A percentile compares a stretch with the other conserved stretches of the same genome.
phyloP scores from a whole-genome alignment of 1,140 invertebrate genomes.

The Nasonia longicornis region DNA sequence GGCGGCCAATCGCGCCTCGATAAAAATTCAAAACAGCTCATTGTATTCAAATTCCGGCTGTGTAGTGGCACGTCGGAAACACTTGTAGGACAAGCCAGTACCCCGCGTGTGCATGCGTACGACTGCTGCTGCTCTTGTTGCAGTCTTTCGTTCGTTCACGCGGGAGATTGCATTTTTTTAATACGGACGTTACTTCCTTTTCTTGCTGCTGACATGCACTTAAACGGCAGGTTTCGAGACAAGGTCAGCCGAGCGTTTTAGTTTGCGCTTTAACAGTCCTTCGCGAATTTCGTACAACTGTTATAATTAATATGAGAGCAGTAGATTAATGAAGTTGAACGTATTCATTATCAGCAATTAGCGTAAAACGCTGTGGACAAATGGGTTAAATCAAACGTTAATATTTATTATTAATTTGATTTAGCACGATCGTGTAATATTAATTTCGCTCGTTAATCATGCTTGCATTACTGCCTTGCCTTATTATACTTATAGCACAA shows the following conservation, averaged over 20 bases:
- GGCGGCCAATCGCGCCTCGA: slow-evolving; percentile 56
- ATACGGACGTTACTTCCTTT: background rate
- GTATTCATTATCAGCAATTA: too few relatives aligned
- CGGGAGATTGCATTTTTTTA: background rate
- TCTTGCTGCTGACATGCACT: background rate
- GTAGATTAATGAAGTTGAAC: too few relatives aligned
- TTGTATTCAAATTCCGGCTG: slow-evolving; percentile 65
- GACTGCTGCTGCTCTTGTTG: slow-evolving; percentile 44
- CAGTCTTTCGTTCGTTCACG: slow-evolving; percentile 40
- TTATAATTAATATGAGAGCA: too few relatives aligned
- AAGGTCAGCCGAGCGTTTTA: background rate
- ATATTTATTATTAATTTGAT: too few relatives aligned
- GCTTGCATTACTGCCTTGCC: background rate
- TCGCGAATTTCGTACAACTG: too few relatives aligned
- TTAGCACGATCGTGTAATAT: too few relatives aligned
- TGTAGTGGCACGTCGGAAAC: slow-evolving; percentile 55
- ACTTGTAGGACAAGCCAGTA: slow-evolving; percentile 61
- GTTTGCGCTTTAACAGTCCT: too few relatives aligned
- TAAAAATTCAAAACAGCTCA: slow-evolving; percentile 68
- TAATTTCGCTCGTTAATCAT: too few relatives aligned
- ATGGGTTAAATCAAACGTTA: too few relatives aligned
- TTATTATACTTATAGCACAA: background rate
- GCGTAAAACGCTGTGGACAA: too few relatives aligned
- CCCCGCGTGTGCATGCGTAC: slow-evolving; percentile 45
- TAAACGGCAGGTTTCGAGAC: background rate